Evolutionary conservation across 2,113 vertebrate species (phyloP).

Genomic region (Pitta sordida): DNA sequence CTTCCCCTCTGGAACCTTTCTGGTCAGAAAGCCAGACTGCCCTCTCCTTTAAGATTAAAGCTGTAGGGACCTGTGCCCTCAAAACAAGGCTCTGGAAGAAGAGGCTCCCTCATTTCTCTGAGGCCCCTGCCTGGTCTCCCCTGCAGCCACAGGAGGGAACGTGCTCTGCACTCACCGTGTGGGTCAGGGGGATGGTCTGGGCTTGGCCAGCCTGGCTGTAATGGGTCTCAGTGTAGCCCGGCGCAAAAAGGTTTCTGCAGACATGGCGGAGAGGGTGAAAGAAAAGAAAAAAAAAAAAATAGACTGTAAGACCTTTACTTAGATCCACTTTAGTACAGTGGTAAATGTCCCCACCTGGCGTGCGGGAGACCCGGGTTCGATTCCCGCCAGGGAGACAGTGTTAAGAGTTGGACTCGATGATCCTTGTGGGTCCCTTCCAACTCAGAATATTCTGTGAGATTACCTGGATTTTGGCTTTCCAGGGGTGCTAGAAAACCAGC

Average conservation of each 20-base stretch:
- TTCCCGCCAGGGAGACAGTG: too few species aligned
- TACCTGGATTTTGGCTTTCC: background rate
- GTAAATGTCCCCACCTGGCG: too few species aligned
- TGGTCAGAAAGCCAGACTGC: background rate
- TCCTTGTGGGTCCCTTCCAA: too few species aligned
- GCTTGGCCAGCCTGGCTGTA: constrained; percentile 77
- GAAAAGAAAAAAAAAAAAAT: background rate
- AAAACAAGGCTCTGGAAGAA: background rate
- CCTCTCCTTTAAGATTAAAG: background rate
- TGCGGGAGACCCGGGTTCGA: too few species aligned
- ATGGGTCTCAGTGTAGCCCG: constrained; percentile 87
- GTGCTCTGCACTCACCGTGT: constrained; percentile 62
- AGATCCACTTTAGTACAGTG: too few species aligned
- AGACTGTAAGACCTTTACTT: background rate
- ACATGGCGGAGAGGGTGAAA: background rate
- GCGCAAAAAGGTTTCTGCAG: constrained; percentile 85
- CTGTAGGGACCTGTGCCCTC: background rate
- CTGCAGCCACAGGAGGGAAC: fast-evolving
- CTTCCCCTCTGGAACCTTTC: background rate
- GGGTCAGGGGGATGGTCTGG: constrained; percentile 68
- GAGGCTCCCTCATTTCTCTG: background rate
- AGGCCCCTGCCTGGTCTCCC: background rate
- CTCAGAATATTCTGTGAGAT: too few species aligned
- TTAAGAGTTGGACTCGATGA: too few species aligned
- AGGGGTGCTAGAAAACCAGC: background rate